Conservation (phyloP, 1,140 invertebrate genomes). For the Drosophila albomicans region DNA sequence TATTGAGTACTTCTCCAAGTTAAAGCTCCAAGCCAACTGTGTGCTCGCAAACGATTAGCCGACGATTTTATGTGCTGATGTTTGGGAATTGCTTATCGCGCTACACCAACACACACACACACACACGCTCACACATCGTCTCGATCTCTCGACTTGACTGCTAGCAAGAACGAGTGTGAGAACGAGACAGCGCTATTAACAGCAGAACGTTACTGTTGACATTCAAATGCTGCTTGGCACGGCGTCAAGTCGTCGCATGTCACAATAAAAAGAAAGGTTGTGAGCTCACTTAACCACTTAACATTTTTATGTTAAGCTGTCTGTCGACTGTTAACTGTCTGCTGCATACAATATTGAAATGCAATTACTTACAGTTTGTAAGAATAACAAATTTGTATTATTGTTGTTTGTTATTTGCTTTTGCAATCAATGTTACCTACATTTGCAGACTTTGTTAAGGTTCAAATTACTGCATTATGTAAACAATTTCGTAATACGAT, state of each 20-base stretch:
- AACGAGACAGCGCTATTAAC: not conserved
- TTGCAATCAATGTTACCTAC: no score
- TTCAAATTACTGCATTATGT: conserved; percentile 1
- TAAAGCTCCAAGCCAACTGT: conserved; percentile 65
- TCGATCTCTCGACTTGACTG: not conserved
- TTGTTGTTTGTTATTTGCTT: no score
- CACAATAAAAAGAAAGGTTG: not conserved
- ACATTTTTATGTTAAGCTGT: not conserved
- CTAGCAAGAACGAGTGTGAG: not conserved
- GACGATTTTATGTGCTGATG: conserved; percentile 60
- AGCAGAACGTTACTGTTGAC: not conserved
- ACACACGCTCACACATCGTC: conserved; percentile 20
- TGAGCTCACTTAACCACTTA: not conserved
- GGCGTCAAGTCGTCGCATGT: not conserved
- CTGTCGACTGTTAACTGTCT: not conserved
- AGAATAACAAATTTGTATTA: no score
- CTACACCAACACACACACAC: conserved; percentile 23
- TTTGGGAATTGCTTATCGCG: conserved; percentile 51
- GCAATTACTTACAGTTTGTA: no score
- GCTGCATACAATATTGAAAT: no score
- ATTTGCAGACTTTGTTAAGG: not conserved
- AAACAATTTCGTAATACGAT: not conserved
- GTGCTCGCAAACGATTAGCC: conserved; percentile 12
- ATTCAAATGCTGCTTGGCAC: conserved; percentile 4
- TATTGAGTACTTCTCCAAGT: conserved; percentile 36